phyloP scores from a whole-genome alignment of 1,140 invertebrate genomes.

The Tetramorium alpestre region DNA sequence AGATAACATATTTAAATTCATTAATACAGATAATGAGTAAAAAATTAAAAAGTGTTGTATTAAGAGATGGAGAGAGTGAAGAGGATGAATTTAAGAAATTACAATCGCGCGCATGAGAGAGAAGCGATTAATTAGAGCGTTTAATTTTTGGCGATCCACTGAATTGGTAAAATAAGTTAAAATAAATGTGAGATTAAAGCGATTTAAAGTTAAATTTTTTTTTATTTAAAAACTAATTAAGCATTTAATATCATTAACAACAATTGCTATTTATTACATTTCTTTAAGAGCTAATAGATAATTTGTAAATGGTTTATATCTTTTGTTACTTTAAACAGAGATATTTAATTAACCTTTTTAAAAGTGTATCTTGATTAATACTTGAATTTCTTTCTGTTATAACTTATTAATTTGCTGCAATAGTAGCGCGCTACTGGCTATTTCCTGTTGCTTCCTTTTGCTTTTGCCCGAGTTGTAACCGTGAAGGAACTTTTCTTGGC shows the following conservation, averaged over 20 bases:
- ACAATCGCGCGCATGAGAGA: neutral
- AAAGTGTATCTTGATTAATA: constrained; percentile 10
- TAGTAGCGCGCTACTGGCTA: neutral
- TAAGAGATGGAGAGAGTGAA: neutral
- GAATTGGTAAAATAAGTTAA: constrained; percentile 1
- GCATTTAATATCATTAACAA: constrained; percentile 1
- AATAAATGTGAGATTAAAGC: too few species aligned
- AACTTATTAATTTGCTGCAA: constrained; percentile 65
- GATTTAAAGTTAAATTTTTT: too few species aligned
- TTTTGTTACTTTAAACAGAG: neutral
- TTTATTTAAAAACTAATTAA: constrained; percentile 5
- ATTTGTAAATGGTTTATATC: neutral
- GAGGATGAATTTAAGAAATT: neutral
- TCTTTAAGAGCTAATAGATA: neutral
- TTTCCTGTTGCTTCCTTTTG: constrained; percentile 74
- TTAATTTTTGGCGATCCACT: neutral
- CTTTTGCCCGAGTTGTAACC: constrained; percentile 61
- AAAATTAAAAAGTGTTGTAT: neutral
- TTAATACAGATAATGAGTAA: neutral
- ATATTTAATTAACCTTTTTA: constrained; percentile 15
- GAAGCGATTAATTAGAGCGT: neutral
- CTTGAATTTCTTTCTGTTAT: constrained; percentile 28
- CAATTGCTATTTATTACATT: neutral
- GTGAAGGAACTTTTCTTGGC: constrained; percentile 72
- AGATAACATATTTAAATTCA: neutral